Evolutionary conservation across 2,888 invertebrate genomes (phyloP).

Genomic region (Caenorhabditis afra): DNA sequence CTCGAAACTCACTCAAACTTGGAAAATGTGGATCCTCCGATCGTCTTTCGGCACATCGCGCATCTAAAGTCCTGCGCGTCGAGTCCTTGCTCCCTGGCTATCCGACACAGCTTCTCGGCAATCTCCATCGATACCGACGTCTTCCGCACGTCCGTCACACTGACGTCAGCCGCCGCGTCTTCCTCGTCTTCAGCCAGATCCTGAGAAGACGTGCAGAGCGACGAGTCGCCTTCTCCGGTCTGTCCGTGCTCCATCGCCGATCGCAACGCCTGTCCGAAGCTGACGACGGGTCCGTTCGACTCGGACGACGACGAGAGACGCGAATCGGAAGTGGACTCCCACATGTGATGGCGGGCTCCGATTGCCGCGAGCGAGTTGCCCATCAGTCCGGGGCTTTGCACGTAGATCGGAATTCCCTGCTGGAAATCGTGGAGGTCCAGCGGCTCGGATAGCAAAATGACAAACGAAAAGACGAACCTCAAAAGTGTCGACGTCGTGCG

Average conservation of each 20-base stretch:
- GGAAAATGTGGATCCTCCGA: conserved; percentile 69
- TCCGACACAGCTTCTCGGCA: conserved; percentile 54
- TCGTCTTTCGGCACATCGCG: conserved; percentile 73
- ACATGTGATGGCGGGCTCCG: conserved; percentile 53
- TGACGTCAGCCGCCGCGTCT: conserved; percentile 9
- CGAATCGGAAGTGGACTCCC: conserved; percentile 53
- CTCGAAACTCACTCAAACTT: conserved; percentile 73
- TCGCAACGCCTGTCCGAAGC: conserved; percentile 66
- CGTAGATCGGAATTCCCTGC: conserved; percentile 49
- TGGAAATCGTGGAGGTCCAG: too few relatives aligned
- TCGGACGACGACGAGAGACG: conserved; percentile 62
- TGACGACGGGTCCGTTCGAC: conserved; percentile 60
- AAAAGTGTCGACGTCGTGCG: conserved; percentile 34
- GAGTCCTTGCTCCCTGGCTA: conserved; percentile 76
- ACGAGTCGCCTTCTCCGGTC: conserved; percentile 5
- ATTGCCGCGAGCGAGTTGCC: conserved; percentile 58
- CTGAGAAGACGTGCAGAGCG: conserved; percentile 37
- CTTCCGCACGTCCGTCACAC: conserved; percentile 5
- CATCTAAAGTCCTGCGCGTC: conserved; percentile 78
- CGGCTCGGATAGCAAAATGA: too few relatives aligned
- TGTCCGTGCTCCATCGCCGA: conserved; percentile 60
- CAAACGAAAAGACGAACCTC: conserved; percentile 14
- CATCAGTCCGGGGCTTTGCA: conserved; percentile 48
- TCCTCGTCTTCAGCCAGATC: conserved; percentile 14
- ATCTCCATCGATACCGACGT: conserved; percentile 41